phyloP scores from a whole-genome alignment of 2,113 vertebrate species.

The Mustela nigripes region DNA sequence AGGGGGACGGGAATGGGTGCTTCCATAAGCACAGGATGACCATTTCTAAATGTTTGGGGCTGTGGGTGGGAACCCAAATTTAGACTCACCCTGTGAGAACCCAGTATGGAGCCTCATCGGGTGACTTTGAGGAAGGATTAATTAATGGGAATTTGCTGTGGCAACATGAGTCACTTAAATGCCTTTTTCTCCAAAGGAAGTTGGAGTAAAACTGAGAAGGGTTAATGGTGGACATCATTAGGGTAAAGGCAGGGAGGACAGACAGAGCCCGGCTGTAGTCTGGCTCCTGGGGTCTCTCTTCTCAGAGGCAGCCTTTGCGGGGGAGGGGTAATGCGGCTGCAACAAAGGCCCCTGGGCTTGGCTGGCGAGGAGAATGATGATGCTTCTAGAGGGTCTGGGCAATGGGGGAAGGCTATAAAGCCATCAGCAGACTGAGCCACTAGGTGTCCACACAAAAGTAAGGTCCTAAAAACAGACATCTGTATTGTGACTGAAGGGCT shows the following conservation, averaged over 20 bases:
- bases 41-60: not conserved
- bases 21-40: not conserved
- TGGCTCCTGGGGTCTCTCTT: constrained; percentile 77
- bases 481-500: constrained; percentile 88
- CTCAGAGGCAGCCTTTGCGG: constrained; percentile 58
- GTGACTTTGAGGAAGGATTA: not conserved
- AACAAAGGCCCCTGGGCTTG: constrained; percentile 70
- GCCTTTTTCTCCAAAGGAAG: not conserved
- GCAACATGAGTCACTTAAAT: not conserved
- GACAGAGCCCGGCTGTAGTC: constrained; percentile 51
- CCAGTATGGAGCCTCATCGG: not conserved
- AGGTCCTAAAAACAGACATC: constrained; percentile 91
- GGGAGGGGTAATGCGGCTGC: constrained; percentile 51
- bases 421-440: constrained; percentile 89
- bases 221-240: constrained; percentile 49
- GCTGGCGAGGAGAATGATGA: constrained; percentile 53
- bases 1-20: not conserved
- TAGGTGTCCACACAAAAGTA: constrained; percentile 90
- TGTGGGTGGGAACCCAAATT: not conserved
- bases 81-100: not conserved
- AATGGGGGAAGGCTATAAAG: constrained; percentile 91
- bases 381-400: constrained; percentile 85
- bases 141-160: not conserved
- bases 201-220: constrained; percentile 47
- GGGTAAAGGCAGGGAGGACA: not conserved